Evolutionary conservation across 2,888 invertebrate species (phyloP).

Genomic region (Pyralis farinalis): DNA sequence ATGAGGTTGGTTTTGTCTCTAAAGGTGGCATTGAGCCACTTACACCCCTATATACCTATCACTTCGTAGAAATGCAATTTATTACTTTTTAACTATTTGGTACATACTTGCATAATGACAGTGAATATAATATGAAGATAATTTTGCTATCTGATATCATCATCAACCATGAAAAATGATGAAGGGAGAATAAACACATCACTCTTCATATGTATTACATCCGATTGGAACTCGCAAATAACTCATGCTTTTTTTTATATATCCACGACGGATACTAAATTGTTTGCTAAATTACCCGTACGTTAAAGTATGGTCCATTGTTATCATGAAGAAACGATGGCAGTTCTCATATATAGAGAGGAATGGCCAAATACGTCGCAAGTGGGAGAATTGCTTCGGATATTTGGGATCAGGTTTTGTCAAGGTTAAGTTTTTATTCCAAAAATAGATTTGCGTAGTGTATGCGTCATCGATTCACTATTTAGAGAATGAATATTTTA

Average conservation of each 20-base stretch:
- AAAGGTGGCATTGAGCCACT: no score
- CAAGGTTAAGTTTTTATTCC: constrained; percentile 10
- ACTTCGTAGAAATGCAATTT: no score
- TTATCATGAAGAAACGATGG: constrained; percentile 12
- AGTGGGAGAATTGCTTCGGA: constrained; percentile 1
- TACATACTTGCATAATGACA: no score
- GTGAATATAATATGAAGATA: no score
- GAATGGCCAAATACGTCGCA: no score
- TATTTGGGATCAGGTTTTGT: constrained; percentile 10
- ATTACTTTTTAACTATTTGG: no score
- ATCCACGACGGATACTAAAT: neutral
- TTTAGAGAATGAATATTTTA: no score
- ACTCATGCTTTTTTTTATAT: neutral
- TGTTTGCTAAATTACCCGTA: neutral
- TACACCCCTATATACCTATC: no score
- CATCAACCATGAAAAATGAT: neutral
- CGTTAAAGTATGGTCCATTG: constrained; percentile 10
- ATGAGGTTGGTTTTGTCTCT: no score
- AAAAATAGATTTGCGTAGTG: no score
- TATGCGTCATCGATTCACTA: no score
- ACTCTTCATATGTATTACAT: neutral
- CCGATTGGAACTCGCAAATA: neutral
- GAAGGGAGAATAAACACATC: neutral
- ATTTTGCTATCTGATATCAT: neutral
- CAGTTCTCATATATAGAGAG: constrained; percentile 10